Conservation (phyloP, 2,113 vertebrate genomes). For the Dryoscopus gambensis region DNA sequence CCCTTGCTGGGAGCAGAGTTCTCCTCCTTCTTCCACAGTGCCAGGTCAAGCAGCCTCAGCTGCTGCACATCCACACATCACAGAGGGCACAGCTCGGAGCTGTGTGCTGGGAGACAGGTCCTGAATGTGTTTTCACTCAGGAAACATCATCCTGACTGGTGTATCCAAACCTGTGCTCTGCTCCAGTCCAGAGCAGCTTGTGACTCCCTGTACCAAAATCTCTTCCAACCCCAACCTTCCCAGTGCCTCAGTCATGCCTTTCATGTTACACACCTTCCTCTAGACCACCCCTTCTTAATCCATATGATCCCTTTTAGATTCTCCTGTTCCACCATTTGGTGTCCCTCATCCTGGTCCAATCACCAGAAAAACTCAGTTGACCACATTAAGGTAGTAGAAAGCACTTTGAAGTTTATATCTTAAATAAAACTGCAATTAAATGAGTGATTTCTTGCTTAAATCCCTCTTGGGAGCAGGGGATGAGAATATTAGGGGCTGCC, state of each 20-base stretch:
- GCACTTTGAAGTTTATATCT: not conserved
- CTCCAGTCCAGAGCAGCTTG: not conserved
- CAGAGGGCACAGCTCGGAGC: no score
- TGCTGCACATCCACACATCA: not conserved
- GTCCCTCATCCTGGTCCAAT: not conserved
- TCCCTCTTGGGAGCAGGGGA: fast-evolving
- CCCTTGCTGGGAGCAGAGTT: not conserved
- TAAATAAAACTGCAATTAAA: not conserved
- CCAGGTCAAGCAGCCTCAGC: not conserved
- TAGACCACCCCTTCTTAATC: not conserved
- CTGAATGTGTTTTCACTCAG: not conserved
- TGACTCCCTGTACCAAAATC: not conserved
- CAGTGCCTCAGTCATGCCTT: not conserved
- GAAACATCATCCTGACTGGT: not conserved
- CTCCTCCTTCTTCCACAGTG: not conserved
- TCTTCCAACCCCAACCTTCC: not conserved
- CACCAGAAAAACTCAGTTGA: not conserved
- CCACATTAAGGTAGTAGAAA: not conserved
- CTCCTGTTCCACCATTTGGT: not conserved
- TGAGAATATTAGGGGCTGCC: not conserved
- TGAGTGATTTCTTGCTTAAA: not conserved
- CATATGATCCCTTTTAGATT: not conserved
- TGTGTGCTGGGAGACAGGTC: not conserved
- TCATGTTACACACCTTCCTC: not conserved
- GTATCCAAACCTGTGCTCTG: not conserved